Evolutionary conservation across 2,113 vertebrate genomes (phyloP).

Genomic region (Cygnus buccinator): DNA sequence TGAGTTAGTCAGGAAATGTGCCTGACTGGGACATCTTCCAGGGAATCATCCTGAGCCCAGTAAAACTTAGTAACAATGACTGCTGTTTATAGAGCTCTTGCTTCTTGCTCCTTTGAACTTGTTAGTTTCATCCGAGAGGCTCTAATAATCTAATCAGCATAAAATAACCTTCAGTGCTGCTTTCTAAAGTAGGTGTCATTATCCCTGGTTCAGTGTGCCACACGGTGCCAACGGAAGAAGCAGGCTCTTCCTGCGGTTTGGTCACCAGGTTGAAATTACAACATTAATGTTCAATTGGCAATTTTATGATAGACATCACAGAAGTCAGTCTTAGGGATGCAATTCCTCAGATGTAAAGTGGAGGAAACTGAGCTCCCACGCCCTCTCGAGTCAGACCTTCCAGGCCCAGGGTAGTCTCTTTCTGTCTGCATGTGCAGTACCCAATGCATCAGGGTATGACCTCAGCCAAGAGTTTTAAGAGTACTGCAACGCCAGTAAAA

Average conservation of each 20-base stretch:
- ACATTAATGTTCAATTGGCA: neutral
- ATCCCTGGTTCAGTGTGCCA: neutral
- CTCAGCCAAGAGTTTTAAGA: neutral
- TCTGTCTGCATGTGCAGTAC: neutral
- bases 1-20: neutral
- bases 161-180: neutral
- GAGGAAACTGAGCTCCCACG: neutral
- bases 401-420: neutral
- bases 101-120: conserved; percentile 5
- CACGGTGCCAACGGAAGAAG: neutral
- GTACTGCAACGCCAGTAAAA: neutral
- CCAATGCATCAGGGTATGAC: neutral
- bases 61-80: neutral
- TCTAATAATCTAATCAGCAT: neutral
- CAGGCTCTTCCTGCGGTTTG: neutral
- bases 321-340: neutral
- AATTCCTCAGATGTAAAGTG: neutral
- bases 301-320: neutral
- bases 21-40: neutral
- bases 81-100: neutral
- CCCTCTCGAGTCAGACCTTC: neutral
- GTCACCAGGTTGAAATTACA: neutral
- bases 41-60: neutral
- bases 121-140: neutral
- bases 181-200: neutral